Evolutionary conservation across 2,797 vertebrate species (phyloP), one percentile per base, ranked within the genome.

Genomic region (Rhinogobio ventralis): DNA sequence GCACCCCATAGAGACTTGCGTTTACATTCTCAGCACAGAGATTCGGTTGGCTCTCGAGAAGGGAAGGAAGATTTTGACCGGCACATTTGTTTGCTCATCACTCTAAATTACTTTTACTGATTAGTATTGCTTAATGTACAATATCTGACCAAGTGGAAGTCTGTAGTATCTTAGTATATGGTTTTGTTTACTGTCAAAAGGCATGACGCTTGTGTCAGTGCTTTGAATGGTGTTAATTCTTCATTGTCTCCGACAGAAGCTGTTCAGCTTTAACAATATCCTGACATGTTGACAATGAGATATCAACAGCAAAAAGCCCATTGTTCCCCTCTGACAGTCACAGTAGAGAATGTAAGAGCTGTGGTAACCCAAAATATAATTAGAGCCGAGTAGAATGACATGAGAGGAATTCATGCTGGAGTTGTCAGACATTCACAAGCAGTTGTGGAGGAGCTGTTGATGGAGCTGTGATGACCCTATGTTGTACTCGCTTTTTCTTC

Each of bases 201-300:
- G 68, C 84, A 87, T 62, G 84, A 85, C 53, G 53, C 76, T 77
- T 64, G 66, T 64, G 75, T 81, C 73, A 79, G 74, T 15, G 60
- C 39, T 76, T 76, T 81, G 57, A 85, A 85, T 67, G 69, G 80
- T 36, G 67, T 80, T 51, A n/a, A 60, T 39, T 84, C 51, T 49
- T 80, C 71, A 69, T 78, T 74, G 77, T 87, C 64, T 82, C 64
- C 28, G 33, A 81, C 75, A 85, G 82, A 77, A 79, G 64, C 86
- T 79, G 57, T 86, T 79, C 49, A 86, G 75, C 68, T 71, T 83
- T 39, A 69, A 85, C 67, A 79, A 33, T 62, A 79, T 72, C 76
- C 82, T 86, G 86, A 87, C 80, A 30, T 72, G 68, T 36, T 74
- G 78, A 89, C 89, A 87, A 84, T 76, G 67, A 83, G 79, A 85